phyloP scores from a whole-genome alignment of 2,888 invertebrate genomes.

The Anthoptus insignis region DNA sequence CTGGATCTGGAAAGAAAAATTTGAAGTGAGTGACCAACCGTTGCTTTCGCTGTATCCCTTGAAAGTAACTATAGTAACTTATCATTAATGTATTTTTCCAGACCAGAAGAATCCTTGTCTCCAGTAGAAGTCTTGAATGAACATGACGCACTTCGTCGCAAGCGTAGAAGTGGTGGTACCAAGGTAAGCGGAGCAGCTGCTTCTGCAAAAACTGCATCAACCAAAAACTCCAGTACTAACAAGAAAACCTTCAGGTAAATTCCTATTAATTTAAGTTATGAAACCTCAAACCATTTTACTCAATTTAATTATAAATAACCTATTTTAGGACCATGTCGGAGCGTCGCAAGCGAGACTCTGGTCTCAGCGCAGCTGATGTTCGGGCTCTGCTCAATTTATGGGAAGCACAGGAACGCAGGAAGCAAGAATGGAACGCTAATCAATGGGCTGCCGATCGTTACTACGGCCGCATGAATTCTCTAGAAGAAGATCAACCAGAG shows the following conservation, averaged over 20 bases:
- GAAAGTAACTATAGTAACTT: background rate
- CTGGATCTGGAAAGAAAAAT: constrained; percentile 80
- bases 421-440: constrained; percentile 81
- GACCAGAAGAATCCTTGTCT: constrained; percentile 70
- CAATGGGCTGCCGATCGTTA: constrained; percentile 76
- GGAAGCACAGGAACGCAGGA: constrained; percentile 87
- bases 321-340: constrained; percentile 72
- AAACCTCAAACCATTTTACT: background rate
- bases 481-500: constrained; percentile 82
- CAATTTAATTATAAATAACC: background rate
- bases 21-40: constrained; percentile 66
- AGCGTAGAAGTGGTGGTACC: constrained; percentile 78
- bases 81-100: constrained; percentile 50
- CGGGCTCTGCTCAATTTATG: constrained; percentile 87
- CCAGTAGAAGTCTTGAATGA: constrained; percentile 71
- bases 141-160: constrained; percentile 70
- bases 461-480: constrained; percentile 70
- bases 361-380: constrained; percentile 88
- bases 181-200: constrained; percentile 81
- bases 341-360: constrained; percentile 87
- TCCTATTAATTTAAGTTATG: constrained; percentile 31
- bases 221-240: constrained; percentile 79
- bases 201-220: constrained; percentile 78
- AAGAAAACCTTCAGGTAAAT: constrained; percentile 81
- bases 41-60: background rate